Base-by-base conservation (phyloP, 1,140 invertebrate species). In the Pogonomyrmex barbatus region DNA sequence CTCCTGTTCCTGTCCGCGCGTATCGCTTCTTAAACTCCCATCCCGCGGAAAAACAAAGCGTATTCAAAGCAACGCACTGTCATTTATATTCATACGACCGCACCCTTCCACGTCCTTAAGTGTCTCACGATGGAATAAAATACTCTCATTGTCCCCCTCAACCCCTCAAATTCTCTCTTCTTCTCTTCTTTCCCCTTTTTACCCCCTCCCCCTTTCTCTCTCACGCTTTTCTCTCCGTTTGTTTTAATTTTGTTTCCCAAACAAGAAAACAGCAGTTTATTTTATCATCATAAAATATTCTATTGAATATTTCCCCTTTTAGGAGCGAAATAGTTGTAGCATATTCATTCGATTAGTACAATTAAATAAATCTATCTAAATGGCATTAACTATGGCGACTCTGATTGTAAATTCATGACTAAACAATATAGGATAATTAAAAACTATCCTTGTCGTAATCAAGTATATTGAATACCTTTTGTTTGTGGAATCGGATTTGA, bases 21-120 rank as follows among this genome's bases (percentile, higher is more conserved):
- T 88, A 88, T 86, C 82, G 82, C 85, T 78, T 86, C 81, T 88
- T 78, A 88, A 89, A 89, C 79, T 89, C 77, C 87, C 87, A 75
- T 79, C 24, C 52, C 88, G 62, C 60, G 6, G 56, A 73, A 73
- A 76, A 88, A 89, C 88, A 88, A 88, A 89, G 88, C 88, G 88
- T 88, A 89, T 89, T 88, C 83, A 82, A 89, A 89, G 87, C 88
- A 79, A 88, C 86, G 79, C 78, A 75, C 75, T 76, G 87, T 75
- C 88, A 88, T 89, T 89, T 88, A 89, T 89, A 89, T 89, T 85
- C 87, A 87, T 87, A 89, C 68, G 85, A 78, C 67, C n/a, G 58
- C 45, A 52, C 75, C 83, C 52, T 73, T 71, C 70, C 62, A 58
- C 76, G 76, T 88, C 83, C 77, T 89, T 82, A 87, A 90, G 86